Conservation (phyloP, 2,113 vertebrate species). For the Ginglymostoma cirratum region DNA sequence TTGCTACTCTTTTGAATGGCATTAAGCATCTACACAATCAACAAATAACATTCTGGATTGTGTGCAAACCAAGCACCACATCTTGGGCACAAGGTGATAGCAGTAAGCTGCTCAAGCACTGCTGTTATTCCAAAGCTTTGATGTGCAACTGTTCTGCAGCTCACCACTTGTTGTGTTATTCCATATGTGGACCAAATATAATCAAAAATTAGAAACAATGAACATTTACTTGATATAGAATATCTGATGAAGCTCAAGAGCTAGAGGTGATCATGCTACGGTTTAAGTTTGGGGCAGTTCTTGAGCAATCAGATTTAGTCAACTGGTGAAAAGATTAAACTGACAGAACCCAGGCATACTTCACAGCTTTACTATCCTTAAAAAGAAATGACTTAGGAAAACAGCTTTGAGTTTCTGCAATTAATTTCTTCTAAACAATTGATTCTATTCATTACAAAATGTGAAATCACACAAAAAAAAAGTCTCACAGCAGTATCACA, state of each 20-base stretch:
- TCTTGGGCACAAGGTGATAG: background rate
- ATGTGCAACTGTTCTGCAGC: background rate
- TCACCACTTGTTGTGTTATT: background rate
- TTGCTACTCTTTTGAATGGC: background rate
- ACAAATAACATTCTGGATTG: background rate
- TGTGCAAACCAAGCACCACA: background rate
- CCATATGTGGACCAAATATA: background rate
- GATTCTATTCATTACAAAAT: background rate
- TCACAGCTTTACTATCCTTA: background rate
- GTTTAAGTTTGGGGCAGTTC: background rate
- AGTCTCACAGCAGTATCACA: too few species aligned
- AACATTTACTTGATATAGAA: background rate
- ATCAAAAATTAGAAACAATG: background rate
- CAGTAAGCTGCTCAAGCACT: background rate
- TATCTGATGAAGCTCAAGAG: background rate
- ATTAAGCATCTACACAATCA: background rate
- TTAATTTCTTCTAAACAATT: background rate
- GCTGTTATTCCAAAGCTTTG: slow-evolving; percentile 2
- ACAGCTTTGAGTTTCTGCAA: background rate
- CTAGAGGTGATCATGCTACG: background rate
- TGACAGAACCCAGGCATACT: background rate
- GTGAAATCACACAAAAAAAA: background rate
- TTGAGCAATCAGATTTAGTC: background rate
- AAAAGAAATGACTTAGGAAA: background rate
- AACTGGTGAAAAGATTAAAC: background rate